These are phyloP conservation scores for Astyanax mexicanus DNA, from an alignment of 2,797 vertebrate species.

Conservation along the genomic window DNA sequence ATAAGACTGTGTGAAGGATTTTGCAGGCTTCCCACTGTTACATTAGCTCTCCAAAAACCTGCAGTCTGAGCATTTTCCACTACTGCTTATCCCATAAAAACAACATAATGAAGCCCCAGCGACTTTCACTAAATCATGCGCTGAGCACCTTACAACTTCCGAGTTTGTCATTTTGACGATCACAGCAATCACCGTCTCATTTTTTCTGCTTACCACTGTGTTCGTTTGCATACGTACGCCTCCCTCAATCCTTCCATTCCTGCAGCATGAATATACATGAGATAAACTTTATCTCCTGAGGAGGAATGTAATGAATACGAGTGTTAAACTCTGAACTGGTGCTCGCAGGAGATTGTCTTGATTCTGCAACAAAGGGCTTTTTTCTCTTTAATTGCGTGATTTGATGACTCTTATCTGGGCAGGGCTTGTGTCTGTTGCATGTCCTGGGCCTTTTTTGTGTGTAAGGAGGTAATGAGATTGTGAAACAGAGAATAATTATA, in stretches of 20 bases:
- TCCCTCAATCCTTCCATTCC: slow-evolving; percentile 14
- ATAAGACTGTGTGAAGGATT: slow-evolving; percentile 6
- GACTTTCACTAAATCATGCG: slow-evolving; percentile 55
- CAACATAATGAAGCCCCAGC: slow-evolving; percentile 50
- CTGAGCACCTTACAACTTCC: slow-evolving; percentile 18
- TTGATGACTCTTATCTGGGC: not conserved
- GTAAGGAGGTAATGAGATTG: slow-evolving; percentile 44
- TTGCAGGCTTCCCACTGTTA: slow-evolving; percentile 5
- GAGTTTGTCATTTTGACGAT: slow-evolving; percentile 54
- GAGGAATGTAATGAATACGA: slow-evolving; percentile 14
- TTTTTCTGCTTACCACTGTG: slow-evolving; percentile 42
- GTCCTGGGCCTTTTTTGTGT: not conserved
- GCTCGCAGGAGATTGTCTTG: slow-evolving; percentile 4
- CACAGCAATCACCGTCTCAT: slow-evolving; percentile 46
- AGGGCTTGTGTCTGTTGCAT: not conserved
- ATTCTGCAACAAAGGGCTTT: not conserved
- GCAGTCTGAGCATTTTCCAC: slow-evolving; percentile 45
- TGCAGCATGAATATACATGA: slow-evolving; percentile 37
- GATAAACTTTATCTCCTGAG: slow-evolving; percentile 32
- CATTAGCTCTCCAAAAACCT: slow-evolving; percentile 28
- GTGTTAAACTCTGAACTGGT: slow-evolving; percentile 13
- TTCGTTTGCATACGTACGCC: slow-evolving; percentile 37
- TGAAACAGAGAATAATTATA: slow-evolving; percentile 33
- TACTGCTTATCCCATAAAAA: slow-evolving; percentile 50
- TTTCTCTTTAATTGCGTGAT: not conserved